Base-by-base conservation (phyloP, 2,888 invertebrate genomes). In the Entomobrya proxima region DNA sequence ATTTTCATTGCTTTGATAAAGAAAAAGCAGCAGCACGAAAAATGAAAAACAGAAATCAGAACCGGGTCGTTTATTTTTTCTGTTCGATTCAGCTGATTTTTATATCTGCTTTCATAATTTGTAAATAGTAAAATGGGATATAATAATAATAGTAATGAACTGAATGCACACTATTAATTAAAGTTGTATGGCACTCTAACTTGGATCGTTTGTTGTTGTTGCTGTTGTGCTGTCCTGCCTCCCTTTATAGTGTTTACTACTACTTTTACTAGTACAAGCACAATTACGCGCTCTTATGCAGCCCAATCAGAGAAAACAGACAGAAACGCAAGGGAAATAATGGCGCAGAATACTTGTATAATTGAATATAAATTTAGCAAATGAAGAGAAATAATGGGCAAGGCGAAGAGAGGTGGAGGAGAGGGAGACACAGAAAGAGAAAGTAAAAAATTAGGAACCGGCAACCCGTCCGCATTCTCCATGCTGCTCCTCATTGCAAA, bases 281-380 rank as follows among this genome's bases (percentile, higher is more conserved):
- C n/a, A n/a, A n/a, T n/a, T n/a, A n/a, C n/a, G n/a, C n/a, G n/a
- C n/a, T n/a, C n/a, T n/a, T n/a, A 18, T 67, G 67, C 21, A 18
- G 35, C 18, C 7, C 21, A 64, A 21, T 37, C 37, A 64, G 21
- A 64, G 11, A 40, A 24, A 40, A 40, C 3, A 32, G 21, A 24
- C 0, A 9, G 15, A 37, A 40, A 11, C 2, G 21, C 21, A 7
- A 37, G 40, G 21, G 44, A 13, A 64, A 1, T n/a, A 40, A 67
- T 40, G 21, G 40, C 35, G 3, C n/a, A n/a, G n/a, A n/a, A n/a
- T 3, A 61, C n/a, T 13, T n/a, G 13, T 47, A 13, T 64, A 78
- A 61, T 64, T 78, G 40, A 61, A 64, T 78, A 69, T 27, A 67
- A 67, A 67, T 69, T 69, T 69, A 24, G 40, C 24, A 69, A 69